A percentile compares a stretch with the other conserved stretches of the same genome.
Evolutionary conservation across 2,797 vertebrate genomes (phyloP).

Genomic region (Craterocephalus amniculus): DNA sequence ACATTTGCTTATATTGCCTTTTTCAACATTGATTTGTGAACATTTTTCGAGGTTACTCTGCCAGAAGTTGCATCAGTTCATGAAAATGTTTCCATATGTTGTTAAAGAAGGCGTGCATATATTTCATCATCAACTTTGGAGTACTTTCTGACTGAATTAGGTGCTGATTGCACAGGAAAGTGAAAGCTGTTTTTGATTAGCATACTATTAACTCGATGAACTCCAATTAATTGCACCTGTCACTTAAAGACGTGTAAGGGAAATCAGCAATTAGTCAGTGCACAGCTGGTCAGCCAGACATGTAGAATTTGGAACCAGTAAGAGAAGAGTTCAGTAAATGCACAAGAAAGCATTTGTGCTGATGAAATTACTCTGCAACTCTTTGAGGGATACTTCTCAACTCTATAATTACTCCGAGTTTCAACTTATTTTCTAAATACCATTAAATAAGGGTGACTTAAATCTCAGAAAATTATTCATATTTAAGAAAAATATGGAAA

Average conservation of each 20-base stretch:
- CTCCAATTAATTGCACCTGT: constrained; percentile 14
- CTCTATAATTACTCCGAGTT: neutral
- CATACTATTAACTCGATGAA: neutral
- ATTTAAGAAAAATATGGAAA: no score
- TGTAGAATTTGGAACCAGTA: no score
- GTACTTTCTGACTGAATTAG: constrained; percentile 11
- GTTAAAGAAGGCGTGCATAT: neutral
- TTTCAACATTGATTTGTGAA: neutral
- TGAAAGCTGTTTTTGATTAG: no score
- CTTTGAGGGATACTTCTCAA: neutral
- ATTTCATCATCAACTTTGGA: neutral
- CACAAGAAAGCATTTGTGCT: neutral
- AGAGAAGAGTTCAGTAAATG: neutral
- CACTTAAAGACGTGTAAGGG: neutral
- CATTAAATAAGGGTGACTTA: no score
- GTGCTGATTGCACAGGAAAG: neutral
- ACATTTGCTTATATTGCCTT: neutral
- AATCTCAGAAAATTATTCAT: no score
- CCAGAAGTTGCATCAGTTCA: neutral
- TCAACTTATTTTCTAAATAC: no score
- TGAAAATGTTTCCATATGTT: neutral
- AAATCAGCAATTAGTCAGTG: neutral
- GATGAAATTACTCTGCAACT: neutral
- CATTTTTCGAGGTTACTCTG: neutral
- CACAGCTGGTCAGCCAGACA: neutral